Conservation (phyloP, 2,888 invertebrate genomes). For the Psococerastis gibbosa region DNA sequence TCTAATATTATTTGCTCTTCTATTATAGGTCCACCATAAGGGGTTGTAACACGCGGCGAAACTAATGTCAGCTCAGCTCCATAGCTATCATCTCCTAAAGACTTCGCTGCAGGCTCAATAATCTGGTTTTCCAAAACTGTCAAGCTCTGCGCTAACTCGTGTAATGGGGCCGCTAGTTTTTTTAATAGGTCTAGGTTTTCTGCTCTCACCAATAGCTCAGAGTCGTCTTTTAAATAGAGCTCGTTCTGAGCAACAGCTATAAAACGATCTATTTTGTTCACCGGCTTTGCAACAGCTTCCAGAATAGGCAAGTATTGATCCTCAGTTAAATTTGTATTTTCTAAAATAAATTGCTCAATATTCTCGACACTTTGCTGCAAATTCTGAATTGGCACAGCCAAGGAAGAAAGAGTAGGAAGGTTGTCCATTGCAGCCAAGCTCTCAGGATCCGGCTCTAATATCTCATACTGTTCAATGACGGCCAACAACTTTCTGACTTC, state of each 20-base stretch:
- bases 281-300: conserved; percentile 19
- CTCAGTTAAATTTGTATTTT: conserved; percentile 8
- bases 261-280: conserved; percentile 22
- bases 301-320: conserved; percentile 10
- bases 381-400: conserved; percentile 2
- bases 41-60: not conserved
- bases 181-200: not conserved
- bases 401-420: not conserved
- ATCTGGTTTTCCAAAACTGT: not conserved
- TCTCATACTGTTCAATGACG: conserved; percentile 20
- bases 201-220: not conserved
- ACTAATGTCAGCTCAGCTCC: not conserved
- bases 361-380: not conserved
- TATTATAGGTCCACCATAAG: conserved; percentile 7
- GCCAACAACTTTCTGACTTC: conserved; percentile 23
- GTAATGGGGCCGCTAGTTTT: not conserved
- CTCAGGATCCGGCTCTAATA: conserved; percentile 2
- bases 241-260: conserved; percentile 14
- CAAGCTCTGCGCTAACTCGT: conserved; percentile 2
- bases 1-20: conserved; percentile 12
- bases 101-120: conserved; percentile 14
- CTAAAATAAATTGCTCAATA: conserved; percentile 5
- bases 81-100: not conserved
- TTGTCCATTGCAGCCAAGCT: not conserved
- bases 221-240: conserved; percentile 13